Evolutionary conservation across 2,888 invertebrate species (phyloP), one percentile per base, ranked within the genome.

Genomic region (Drosophila conformis): DNA sequence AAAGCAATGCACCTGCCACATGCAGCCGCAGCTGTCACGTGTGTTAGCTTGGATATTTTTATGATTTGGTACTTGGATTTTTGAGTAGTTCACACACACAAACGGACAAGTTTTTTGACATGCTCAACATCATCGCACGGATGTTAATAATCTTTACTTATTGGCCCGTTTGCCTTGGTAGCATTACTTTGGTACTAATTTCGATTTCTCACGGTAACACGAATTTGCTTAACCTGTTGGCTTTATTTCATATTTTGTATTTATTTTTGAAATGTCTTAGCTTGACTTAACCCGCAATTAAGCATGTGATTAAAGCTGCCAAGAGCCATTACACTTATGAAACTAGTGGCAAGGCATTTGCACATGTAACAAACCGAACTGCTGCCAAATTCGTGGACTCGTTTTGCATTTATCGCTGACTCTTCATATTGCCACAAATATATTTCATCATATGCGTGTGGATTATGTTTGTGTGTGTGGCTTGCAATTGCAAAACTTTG

Each of bases 121-220:
- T 42, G 46, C 13, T 2, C 21, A 7, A 25, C 13, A 4, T 46
- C 25, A 15, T 46, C 7, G 25, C 15, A 25, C 8, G 46, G 46
- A 15, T 46, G 46, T 15, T 4, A 25, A 25, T 13, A 31, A 11
- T 6, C 51, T n/a, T 31, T 31, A 42, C 31, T 4, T 31, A 11
- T 31, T 31, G 57, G 31, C 57, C 57, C 42, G 31, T 15, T 57
- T 42, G 56, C 21, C 40, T 40, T 40, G 40, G 40, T n/a, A 21
- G 31, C 29, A 56, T 29, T 56, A 42, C 21, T 21, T 57, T 15
- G n/a, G 2, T 38, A 29, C n/a, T 15, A 13, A n/a, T 21, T 25
- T 8, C 57, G 42, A 21, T 56, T 57, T 57, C 42, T 57, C 57
- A 42, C 42, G 31, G 31, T 6, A 31, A 57, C 15, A 46, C 21